Conservation (phyloP, 1,140 invertebrate genomes). For the Bombus turneri region DNA sequence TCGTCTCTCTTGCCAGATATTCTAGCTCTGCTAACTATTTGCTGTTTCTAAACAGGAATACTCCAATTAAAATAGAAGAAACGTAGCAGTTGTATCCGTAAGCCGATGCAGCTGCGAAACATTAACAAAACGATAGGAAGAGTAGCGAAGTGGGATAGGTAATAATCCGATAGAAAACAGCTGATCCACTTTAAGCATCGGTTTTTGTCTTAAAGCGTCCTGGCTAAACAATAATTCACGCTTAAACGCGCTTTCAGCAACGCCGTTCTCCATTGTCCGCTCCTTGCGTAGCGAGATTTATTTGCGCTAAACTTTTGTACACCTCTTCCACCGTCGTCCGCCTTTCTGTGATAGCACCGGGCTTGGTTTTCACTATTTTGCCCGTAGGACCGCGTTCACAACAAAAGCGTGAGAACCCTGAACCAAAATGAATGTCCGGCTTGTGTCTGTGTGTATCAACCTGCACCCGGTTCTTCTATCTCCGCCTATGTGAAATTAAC, state of each 20-base stretch:
- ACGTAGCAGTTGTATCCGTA: not conserved
- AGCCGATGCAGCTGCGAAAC: not conserved
- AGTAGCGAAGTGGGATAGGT: not conserved
- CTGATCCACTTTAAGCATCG: slow-evolving; percentile 68
- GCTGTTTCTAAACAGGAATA: not conserved
- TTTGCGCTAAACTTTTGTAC: slow-evolving; percentile 70
- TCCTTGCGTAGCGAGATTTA: slow-evolving; percentile 68
- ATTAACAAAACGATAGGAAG: not conserved
- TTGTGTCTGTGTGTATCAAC: slow-evolving; percentile 53
- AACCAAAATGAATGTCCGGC: slow-evolving; percentile 58
- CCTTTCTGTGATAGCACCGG: slow-evolving; percentile 57
- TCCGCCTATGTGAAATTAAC: slow-evolving; percentile 56
- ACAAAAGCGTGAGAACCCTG: slow-evolving; percentile 55
- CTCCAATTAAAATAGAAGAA: not conserved
- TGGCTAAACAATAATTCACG: slow-evolving; percentile 71
- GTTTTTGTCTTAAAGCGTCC: slow-evolving; percentile 68
- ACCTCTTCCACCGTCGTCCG: slow-evolving; percentile 32
- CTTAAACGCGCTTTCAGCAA: slow-evolving; percentile 69
- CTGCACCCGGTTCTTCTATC: not conserved
- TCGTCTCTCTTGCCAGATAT: not conserved
- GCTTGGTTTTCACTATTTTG: slow-evolving; percentile 62
- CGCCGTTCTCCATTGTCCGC: slow-evolving; percentile 64
- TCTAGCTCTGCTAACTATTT: not conserved
- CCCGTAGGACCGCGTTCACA: slow-evolving; percentile 49
- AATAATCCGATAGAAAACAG: slow-evolving; percentile 64